Evolutionary conservation across 2,113 vertebrate genomes (phyloP).

Genomic region (Motacilla tschutschensis): DNA sequence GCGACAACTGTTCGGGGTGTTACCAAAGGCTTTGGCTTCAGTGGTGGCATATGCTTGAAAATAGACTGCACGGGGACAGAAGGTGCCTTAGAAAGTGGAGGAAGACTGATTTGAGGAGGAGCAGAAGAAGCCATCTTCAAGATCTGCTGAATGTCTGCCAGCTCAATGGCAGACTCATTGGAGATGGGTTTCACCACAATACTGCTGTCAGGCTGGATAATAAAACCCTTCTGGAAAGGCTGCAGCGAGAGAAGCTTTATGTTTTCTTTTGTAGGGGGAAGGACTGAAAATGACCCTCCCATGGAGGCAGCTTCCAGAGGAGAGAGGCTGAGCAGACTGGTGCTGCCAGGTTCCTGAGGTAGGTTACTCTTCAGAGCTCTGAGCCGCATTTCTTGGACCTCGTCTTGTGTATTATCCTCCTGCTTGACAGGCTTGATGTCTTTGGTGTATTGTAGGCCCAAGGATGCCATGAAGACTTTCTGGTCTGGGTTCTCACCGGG

Average conservation of each 20-base stretch:
- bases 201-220: conserved; percentile 87
- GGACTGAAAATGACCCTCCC: conserved; percentile 77
- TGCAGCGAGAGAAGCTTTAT: conserved; percentile 87
- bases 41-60: conserved; percentile 86
- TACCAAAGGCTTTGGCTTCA: conserved; percentile 93
- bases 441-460: conserved; percentile 88
- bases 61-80: conserved; percentile 76
- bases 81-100: conserved; percentile 85
- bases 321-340: conserved; percentile 78
- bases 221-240: conserved; percentile 90
- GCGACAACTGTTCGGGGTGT: conserved; percentile 86
- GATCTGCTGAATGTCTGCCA: conserved; percentile 96
- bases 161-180: conserved; percentile 80
- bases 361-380: conserved; percentile 86
- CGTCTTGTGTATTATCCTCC: conserved; percentile 78
- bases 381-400: conserved; percentile 86
- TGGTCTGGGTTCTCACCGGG: conserved; percentile 64
- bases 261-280: conserved; percentile 80
- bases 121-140: conserved; percentile 89
- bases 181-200: conserved; percentile 82
- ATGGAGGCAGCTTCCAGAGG: conserved; percentile 80
- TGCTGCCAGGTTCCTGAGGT: conserved; percentile 85
- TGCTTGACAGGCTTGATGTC: conserved; percentile 74
- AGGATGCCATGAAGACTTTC: conserved; percentile 82
- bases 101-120: conserved; percentile 87